Percentiles rank a stretch among this genome's conserved stretches.
phyloP scores from a whole-genome alignment of 2,113 vertebrate species.

The Paratilapia polleni region DNA sequence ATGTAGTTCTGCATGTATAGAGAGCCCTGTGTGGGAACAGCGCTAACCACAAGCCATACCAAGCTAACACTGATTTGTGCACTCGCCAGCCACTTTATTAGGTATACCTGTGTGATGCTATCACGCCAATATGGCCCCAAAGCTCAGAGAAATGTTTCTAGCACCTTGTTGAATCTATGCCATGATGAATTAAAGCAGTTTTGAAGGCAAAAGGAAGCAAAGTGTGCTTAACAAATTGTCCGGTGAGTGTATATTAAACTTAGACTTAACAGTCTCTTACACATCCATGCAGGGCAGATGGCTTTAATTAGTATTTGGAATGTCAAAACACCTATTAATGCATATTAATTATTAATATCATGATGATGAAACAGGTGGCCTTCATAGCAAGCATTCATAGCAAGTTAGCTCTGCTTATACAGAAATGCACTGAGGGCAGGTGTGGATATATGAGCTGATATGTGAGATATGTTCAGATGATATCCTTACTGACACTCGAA shows the following conservation, averaged over 20 bases:
- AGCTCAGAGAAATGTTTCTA: too few species aligned
- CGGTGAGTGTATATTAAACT: not conserved
- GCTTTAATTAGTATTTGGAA: constrained; percentile 4
- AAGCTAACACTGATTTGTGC: too few species aligned
- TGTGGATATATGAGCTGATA: not conserved
- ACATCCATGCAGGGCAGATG: not conserved
- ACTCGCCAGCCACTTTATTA: too few species aligned
- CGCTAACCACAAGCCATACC: too few species aligned
- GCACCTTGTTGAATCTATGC: too few species aligned
- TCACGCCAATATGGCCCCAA: too few species aligned
- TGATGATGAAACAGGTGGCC: not conserved
- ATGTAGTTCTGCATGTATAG: too few species aligned
- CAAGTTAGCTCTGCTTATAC: not conserved
- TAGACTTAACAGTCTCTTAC: not conserved
- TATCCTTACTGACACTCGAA: not conserved
- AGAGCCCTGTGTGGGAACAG: too few species aligned
- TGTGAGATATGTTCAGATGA: not conserved
- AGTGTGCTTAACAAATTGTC: not conserved
- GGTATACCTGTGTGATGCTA: too few species aligned
- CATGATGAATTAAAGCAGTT: too few species aligned
- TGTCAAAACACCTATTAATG: not conserved
- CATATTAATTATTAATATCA: not conserved
- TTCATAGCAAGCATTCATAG: not conserved
- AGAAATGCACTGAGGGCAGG: not conserved
- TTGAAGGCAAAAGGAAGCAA: not conserved